Conservation (phyloP, 2,797 vertebrate species). For the Acanthornis magna region DNA sequence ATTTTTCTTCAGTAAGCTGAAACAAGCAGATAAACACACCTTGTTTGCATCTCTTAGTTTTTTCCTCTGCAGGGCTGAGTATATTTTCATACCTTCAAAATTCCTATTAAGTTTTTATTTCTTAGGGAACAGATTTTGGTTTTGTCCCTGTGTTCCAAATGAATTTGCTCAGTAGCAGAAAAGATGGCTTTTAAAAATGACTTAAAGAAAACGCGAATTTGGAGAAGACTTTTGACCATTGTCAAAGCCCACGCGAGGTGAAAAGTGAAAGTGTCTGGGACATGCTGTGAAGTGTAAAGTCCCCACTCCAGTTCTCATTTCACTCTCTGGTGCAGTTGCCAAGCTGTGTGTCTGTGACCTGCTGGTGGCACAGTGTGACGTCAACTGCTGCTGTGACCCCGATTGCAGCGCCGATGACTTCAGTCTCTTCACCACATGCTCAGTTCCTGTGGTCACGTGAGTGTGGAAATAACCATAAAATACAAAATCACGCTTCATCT, state of each 20-base stretch:
- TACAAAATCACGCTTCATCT: rapidly evolving
- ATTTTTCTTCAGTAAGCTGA: neutral
- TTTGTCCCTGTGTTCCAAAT: neutral
- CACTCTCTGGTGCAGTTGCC: constrained; percentile 65
- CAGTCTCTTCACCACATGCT: constrained; percentile 79
- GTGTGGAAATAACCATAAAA: neutral
- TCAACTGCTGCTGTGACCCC: constrained; percentile 89
- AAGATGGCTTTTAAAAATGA: neutral
- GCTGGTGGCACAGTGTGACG: constrained; percentile 76
- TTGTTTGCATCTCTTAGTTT: neutral
- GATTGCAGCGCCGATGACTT: constrained; percentile 74
- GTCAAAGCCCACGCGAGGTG: neutral
- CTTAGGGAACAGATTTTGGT: neutral
- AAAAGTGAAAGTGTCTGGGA: neutral
- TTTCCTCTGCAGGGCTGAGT: neutral
- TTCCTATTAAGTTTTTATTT: neutral
- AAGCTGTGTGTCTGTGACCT: constrained; percentile 80
- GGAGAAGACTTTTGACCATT: neutral
- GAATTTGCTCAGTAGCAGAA: neutral
- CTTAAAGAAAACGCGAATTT: rapidly evolving
- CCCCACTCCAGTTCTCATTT: neutral
- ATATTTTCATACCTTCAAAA: neutral
- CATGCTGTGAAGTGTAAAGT: neutral
- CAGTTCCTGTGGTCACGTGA: constrained; percentile 77
- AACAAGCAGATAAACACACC: neutral